Percentiles rank a stretch among this genome's conserved stretches.
These are phyloP conservation scores for Falcaria lacertinaria DNA, from an alignment of 2,888 invertebrate genomes.

Conservation along the genomic window DNA sequence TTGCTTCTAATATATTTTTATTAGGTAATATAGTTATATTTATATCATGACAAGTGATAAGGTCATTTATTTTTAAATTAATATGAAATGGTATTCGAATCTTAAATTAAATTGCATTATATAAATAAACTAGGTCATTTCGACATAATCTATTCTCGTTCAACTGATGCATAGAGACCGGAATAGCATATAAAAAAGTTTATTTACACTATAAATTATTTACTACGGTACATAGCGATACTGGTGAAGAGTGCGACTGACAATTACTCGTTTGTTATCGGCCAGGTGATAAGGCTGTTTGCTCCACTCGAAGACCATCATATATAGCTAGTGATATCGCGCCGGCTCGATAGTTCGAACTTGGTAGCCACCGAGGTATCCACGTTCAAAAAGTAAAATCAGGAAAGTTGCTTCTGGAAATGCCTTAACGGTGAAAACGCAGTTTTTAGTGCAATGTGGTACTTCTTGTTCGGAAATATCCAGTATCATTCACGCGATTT, in stretches of 20 bases:
- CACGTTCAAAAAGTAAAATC: not conserved
- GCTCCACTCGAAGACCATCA: constrained; percentile 48
- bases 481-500: constrained; percentile 36
- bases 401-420: not conserved
- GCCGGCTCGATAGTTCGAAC: constrained; percentile 36
- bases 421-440: not conserved
- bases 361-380: constrained; percentile 18
- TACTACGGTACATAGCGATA: not conserved
- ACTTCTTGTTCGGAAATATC: constrained; percentile 43
- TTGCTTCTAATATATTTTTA: no score
- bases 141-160: no score
- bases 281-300: constrained; percentile 60
- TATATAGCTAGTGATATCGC: constrained; percentile 48
- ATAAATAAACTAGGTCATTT: no score
- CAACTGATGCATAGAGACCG: no score
- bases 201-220: no score
- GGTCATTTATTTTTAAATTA: no score
- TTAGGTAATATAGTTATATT: no score
- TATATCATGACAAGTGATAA: no score
- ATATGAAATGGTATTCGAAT: no score
- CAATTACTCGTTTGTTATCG: constrained; percentile 59
- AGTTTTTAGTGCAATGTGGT: constrained; percentile 43
- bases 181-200: no score
- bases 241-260: constrained; percentile 62
- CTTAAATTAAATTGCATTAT: no score